These are phyloP conservation scores for Anguilla anguilla DNA, from an alignment of 2,797 vertebrate species.

Conservation along the genomic window DNA sequence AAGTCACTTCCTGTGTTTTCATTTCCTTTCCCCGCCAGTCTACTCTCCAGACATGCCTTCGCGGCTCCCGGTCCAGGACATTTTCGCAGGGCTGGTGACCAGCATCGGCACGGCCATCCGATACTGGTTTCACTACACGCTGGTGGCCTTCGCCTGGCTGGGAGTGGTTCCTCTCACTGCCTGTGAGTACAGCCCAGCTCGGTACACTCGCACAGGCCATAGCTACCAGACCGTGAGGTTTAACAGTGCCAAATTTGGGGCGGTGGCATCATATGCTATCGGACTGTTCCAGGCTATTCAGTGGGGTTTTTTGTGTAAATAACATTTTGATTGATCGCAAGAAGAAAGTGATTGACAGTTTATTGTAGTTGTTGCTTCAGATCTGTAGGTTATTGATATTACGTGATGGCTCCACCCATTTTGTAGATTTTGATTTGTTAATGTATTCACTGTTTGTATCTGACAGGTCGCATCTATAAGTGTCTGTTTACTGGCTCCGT, in stretches of 20 bases:
- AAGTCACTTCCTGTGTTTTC: not conserved
- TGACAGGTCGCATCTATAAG: constrained; percentile 94
- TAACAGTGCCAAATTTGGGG: not conserved
- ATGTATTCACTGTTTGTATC: constrained; percentile 39
- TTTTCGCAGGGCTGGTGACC: constrained; percentile 95
- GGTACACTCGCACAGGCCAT: constrained; percentile 74
- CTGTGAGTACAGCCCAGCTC: constrained; percentile 78
- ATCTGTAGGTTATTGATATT: not conserved
- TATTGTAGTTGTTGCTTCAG: not conserved
- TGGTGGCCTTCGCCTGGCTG: constrained; percentile 99
- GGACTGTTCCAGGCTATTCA: not conserved
- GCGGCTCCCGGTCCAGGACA: constrained; percentile 97
- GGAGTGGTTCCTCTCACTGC: constrained; percentile 99
- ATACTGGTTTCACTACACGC: constrained; percentile 99
- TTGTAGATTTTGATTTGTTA: not conserved
- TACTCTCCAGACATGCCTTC: constrained; percentile 99
- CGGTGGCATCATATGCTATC: not conserved
- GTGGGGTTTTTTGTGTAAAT: not conserved
- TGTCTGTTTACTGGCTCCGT: constrained; percentile 98
- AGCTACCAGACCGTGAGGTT: constrained; percentile 83
- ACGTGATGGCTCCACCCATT: not conserved
- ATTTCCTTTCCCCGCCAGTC: constrained; percentile 68
- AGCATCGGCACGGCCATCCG: constrained; percentile 98
- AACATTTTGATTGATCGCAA: not conserved
- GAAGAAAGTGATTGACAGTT: not conserved